Base-by-base conservation (phyloP, 2,797 vertebrate species). In the Gallirallus australis region DNA sequence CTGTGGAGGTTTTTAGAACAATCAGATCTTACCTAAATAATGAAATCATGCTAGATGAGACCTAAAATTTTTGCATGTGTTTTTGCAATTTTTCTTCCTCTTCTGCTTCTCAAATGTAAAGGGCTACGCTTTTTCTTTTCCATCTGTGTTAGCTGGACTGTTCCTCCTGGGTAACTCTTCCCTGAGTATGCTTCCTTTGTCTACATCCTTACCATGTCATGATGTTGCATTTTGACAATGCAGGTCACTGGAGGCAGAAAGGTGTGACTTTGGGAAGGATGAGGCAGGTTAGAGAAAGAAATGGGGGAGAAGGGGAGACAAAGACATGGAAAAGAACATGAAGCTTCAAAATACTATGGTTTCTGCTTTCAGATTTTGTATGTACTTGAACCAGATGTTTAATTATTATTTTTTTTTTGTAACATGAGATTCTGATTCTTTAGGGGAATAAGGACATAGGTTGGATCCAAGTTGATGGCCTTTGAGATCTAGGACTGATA, bases 291-390 rank as follows among this genome's bases (percentile, higher is more conserved):
- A 79, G 13, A 30, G 25, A 83, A 90, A 64, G 27, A 92, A 68
- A 82, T 0, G 2, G 8, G 27, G 18, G 18, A 12, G 25, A 6
- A 8, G 5, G 5, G 4, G 14, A 33, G 28, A 31, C 39, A 64
- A 83, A 75, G 28, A 45, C 59, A 24, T 80, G 6, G 69, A 48
- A 68, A 57, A 60, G 47, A 85, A 47, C 70, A 21, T 14, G 33
- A 59, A 57, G 15, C 15, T 28, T 90, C 47, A 76, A 48, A 82
- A 40, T 59, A 2, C 45, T 83, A 21, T 24, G 13, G 27, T 63
- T 84, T 78, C 27, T 84, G 5, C 19, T 18, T 81, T 90, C 20
- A 53, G 57, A 50, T 70, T 86, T 82, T 35, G 14, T 25, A 19
- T 53, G 9, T 33, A 20, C 18, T 68, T 75, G 40, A 71, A 65